Conservation (phyloP, 2,113 vertebrate species). For the Atrichornis clamosus region DNA sequence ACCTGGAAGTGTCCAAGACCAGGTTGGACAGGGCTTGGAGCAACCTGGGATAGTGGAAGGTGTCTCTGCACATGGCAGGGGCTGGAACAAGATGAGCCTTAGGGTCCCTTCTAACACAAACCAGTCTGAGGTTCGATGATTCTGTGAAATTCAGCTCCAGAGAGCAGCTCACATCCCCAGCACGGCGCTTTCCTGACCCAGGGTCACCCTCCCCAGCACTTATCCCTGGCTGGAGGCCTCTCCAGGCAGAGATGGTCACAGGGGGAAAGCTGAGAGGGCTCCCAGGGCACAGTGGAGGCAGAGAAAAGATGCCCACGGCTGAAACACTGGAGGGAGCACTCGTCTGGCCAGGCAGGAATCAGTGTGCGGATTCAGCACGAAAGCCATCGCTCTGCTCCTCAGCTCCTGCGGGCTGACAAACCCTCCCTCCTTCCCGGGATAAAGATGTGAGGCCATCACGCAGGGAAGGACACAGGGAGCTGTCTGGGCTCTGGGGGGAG, state of each 20-base stretch:
- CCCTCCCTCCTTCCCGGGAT: not conserved
- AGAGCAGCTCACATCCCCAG: not conserved
- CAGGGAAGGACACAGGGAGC: not conserved
- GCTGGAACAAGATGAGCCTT: not conserved
- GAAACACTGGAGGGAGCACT: not conserved
- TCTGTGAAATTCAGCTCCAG: not conserved
- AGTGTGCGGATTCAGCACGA: accelerated
- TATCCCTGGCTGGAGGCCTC: not conserved
- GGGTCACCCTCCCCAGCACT: not conserved
- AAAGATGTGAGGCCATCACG: not conserved
- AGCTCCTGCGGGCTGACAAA: not conserved
- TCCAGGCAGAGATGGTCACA: not conserved
- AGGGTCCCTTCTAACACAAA: not conserved
- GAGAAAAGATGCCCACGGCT: not conserved
- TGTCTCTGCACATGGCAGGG: not conserved
- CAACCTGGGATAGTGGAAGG: not conserved
- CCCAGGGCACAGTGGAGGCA: not conserved
- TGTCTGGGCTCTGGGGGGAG: not conserved
- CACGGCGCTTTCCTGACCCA: accelerated
- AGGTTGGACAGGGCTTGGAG: not conserved
- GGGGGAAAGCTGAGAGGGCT: not conserved
- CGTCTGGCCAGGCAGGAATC: not conserved
- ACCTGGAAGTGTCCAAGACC: not conserved
- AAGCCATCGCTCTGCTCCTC: accelerated
- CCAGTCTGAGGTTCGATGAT: not conserved